phyloP scores from a whole-genome alignment of 2,888 invertebrate genomes.

The Galerucella nymphaeae region DNA sequence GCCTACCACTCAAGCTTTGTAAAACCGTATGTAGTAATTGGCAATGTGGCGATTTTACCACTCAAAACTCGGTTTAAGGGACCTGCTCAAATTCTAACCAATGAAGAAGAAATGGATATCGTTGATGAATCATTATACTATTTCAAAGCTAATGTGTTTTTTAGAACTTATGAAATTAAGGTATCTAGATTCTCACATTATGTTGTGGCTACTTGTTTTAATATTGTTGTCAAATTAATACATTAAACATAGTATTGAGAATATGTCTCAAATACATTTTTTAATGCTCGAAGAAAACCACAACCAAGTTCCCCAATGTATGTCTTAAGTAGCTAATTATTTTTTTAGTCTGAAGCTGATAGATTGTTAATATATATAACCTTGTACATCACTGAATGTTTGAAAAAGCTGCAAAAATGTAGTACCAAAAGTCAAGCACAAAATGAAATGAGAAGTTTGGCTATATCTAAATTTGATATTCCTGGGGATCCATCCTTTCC shows the following conservation, averaged over 20 bases:
- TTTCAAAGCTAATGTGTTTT: constrained; percentile 99
- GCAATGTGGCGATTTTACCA: constrained; percentile 94
- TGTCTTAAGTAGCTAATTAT: not conserved
- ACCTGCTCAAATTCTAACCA: constrained; percentile 82
- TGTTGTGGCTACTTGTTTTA: too few species aligned
- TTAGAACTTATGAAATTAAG: constrained; percentile 98
- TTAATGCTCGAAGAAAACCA: not conserved
- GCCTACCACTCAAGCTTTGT: constrained; percentile 95
- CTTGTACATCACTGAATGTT: constrained; percentile 96
- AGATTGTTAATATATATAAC: constrained; percentile 97
- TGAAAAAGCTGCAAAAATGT: constrained; percentile 94
- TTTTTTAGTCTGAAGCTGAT: constrained; percentile 91
- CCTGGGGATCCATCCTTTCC: constrained; percentile 97
- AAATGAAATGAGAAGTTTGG: constrained; percentile 96
- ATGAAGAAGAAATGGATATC: constrained; percentile 80
- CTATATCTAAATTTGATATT: constrained; percentile 94
- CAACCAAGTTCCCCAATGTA: not conserved
- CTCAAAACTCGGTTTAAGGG: constrained; percentile 91
- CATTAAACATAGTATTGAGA: not conserved
- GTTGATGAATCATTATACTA: constrained; percentile 97
- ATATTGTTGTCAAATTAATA: too few species aligned
- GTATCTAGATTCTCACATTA: constrained; percentile 65
- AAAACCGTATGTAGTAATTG: constrained; percentile 78
- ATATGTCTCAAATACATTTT: not conserved
- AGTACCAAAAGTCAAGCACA: constrained; percentile 88